These are phyloP conservation scores for Schrankia costaestrigalis DNA, from an alignment of 2,888 invertebrate species.

Conservation along the genomic window DNA sequence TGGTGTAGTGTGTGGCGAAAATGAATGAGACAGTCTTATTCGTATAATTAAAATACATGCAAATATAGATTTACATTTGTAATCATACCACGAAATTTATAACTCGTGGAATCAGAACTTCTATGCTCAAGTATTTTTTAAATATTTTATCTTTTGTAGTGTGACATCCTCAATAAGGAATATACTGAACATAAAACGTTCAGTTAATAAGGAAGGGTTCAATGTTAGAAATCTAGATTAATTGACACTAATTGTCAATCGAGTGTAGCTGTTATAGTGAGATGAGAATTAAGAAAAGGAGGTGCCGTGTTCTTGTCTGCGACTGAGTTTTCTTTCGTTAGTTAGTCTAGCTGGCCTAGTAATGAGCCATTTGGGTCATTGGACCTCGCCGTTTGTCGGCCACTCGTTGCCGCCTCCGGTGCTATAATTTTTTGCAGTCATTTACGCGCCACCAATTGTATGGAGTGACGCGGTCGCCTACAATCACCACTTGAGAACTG, in stretches of 20 bases:
- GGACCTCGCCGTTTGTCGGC: conserved; percentile 73
- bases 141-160: no score
- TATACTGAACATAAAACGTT: no score
- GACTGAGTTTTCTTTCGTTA: conserved; percentile 74
- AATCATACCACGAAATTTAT: no score
- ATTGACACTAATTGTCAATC: conserved; percentile 40
- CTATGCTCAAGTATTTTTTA: no score
- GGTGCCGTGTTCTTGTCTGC: conserved; percentile 38
- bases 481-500: conserved; percentile 40
- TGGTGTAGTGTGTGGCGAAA: no score
- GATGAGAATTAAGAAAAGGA: conserved; percentile 16
- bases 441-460: conserved; percentile 61
- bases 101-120: no score
- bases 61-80: no score
- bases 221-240: conserved; percentile 26
- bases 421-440: conserved; percentile 64
- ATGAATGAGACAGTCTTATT: no score
- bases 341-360: conserved; percentile 66
- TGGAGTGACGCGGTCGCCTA: conserved; percentile 53
- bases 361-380: conserved; percentile 77
- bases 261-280: conserved; percentile 11
- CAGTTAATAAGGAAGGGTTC: no score
- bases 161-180: no score
- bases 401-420: conserved; percentile 54
- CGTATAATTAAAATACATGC: no score